Percentiles rank a stretch among this genome's conserved stretches.
Evolutionary conservation across 92 coral and sea anemone genomes (phyloP).

Genomic region (Zoanthus sansibaricus): DNA sequence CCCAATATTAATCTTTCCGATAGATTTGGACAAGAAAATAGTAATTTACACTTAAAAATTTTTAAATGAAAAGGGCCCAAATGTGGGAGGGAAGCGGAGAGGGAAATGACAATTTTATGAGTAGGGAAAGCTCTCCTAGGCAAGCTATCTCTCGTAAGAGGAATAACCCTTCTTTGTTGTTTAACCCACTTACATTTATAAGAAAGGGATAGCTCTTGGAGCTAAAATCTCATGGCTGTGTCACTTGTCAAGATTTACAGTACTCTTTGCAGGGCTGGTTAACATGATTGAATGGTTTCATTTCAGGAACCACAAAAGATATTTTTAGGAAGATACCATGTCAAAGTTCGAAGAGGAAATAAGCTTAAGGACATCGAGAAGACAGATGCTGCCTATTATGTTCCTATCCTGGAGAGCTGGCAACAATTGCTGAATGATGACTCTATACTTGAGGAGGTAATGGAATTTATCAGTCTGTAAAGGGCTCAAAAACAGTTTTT

Average conservation of each 20-base stretch:
- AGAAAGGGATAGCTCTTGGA: not conserved
- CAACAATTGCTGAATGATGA: conserved; percentile 47
- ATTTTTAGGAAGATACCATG: conserved; percentile 34
- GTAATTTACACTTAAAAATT: not conserved
- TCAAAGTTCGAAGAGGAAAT: conserved; percentile 34
- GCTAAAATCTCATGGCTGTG: not conserved
- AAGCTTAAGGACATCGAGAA: not conserved
- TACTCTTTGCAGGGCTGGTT: conserved; percentile 6
- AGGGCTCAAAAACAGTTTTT: conserved; percentile 7
- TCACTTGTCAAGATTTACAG: not conserved
- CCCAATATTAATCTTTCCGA: conserved; percentile 1
- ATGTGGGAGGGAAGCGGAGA: not conserved
- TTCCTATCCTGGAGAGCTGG: conserved; percentile 39
- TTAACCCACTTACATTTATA: not conserved
- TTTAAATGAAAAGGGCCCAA: not conserved
- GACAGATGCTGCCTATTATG: conserved; percentile 33
- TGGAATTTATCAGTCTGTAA: not conserved
- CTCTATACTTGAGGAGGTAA: conserved; percentile 45
- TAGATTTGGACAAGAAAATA: not conserved
- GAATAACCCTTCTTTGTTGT: not conserved
- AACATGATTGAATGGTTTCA: not conserved
- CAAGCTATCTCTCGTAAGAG: not conserved
- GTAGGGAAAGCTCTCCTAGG: not conserved
- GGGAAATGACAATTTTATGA: not conserved
- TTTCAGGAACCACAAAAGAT: conserved; percentile 40